Evolutionary conservation across 2,888 invertebrate genomes (phyloP), one percentile per base, ranked within the genome.

Genomic region (Phalera bucephala): DNA sequence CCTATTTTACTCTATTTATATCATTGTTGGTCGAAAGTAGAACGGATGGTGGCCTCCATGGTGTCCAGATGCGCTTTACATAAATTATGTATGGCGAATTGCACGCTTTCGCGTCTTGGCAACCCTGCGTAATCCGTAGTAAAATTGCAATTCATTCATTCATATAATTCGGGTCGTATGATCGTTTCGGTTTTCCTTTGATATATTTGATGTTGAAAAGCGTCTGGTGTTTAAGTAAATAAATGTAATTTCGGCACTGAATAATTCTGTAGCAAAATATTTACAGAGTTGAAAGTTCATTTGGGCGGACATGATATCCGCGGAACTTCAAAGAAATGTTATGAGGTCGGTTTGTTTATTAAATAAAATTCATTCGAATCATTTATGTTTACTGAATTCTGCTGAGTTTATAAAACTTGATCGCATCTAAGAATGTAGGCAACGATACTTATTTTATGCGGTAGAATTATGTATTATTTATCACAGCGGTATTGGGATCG

Each of bases 1-100:
- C 78, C 74, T 72, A 80, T 77, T 81, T 80, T 73, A 63, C 60
- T 72, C 73, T 80, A 79, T 81, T 76, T 70, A 69, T 70, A 66
- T 48, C 51, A 46, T 57, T 62, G 62, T 66, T 69, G 64, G 59
- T 59, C 52, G 48, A 64, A 73, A 68, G 56, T 72, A 52, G 73
- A 67, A 40, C 72, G 67, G 64, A 65, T 66, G 59, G 38, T 57
- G 56, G 49, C 52, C 52, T 48, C 44, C 51, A 52, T 39, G 47
- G 48, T 52, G 48, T 53, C 46, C 31, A 43, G 47, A 58, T 59
- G 58, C 58, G 45, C 36, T 56, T 57, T 55, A 43, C 19, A 15
- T 35, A 33, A n/a, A 42, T 47, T 30, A 30, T 30, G 40, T 40
- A 45, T 43, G 33, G 37, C 22, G 34, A 49, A 44, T 39, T 49